Percentiles rank a stretch among this genome's conserved stretches.
Evolutionary conservation across 2,888 invertebrate genomes (phyloP).

Genomic region (Unio delphinus): DNA sequence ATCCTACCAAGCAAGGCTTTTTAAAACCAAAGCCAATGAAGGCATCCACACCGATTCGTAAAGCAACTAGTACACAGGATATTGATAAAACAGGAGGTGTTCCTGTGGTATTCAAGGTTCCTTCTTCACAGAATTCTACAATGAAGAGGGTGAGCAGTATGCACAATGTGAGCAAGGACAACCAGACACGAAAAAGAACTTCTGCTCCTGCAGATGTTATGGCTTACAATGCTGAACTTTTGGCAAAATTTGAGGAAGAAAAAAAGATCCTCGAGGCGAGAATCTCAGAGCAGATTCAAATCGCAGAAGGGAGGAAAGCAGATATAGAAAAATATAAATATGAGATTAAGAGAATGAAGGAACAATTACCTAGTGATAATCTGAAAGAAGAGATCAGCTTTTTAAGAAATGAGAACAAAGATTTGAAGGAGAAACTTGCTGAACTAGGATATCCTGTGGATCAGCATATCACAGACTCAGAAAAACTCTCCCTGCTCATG

Average conservation of each 20-base stretch:
- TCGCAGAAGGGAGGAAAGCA: conserved; percentile 71
- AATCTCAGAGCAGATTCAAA: conserved; percentile 72
- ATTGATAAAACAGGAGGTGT: conserved; percentile 55
- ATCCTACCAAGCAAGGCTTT: conserved; percentile 50
- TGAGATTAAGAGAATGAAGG: conserved; percentile 71
- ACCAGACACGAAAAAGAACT: conserved; percentile 55
- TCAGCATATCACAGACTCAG: conserved; percentile 71
- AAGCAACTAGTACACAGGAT: conserved; percentile 67
- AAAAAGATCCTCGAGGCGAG: conserved; percentile 70
- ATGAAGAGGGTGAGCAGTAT: conserved; percentile 69
- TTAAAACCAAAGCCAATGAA: conserved; percentile 54
- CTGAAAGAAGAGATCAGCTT: conserved; percentile 66
- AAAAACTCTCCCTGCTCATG: conserved; percentile 70
- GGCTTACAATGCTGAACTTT: conserved; percentile 70
- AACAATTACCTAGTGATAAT: conserved; percentile 50
- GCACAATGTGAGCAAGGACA: conserved; percentile 68
- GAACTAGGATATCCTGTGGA: conserved; percentile 70
- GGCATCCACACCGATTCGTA: conserved; percentile 56
- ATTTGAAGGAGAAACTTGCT: conserved; percentile 66
- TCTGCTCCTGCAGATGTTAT: conserved; percentile 67
- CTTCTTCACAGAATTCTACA: conserved; percentile 20
- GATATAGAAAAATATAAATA: conserved; percentile 73
- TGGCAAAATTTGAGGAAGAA: conserved; percentile 71
- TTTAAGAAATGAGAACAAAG: conserved; percentile 68
- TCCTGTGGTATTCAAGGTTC: conserved; percentile 13